phyloP scores from a whole-genome alignment of 37 sponge, comb jelly and placozoan genomes.

The Amphimedon queenslandica region DNA sequence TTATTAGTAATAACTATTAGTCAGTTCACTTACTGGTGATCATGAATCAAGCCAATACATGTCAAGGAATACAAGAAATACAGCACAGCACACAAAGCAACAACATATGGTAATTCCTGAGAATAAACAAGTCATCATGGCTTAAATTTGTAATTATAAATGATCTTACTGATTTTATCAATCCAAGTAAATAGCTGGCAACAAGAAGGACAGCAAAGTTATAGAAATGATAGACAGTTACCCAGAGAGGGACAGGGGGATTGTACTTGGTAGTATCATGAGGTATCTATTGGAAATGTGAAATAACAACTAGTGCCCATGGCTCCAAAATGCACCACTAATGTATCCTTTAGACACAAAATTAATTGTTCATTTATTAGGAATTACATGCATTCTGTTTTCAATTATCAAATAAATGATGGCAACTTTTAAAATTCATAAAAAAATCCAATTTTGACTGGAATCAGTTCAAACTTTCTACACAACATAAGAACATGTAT shows the following conservation, averaged over 20 bases:
- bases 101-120: constrained; percentile 27
- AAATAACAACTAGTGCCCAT: too few relatives aligned
- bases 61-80: constrained; percentile 57
- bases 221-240: background rate
- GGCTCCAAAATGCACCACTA: too few relatives aligned
- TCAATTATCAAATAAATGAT: too few relatives aligned
- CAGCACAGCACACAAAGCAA: constrained; percentile 1
- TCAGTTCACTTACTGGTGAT: background rate
- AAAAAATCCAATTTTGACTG: too few relatives aligned
- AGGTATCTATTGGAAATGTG: too few relatives aligned
- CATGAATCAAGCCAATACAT: constrained; percentile 49
- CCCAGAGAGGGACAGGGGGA: background rate
- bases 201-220: background rate
- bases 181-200: constrained; percentile 19
- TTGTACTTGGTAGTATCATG: too few relatives aligned
- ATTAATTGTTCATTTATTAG: too few relatives aligned
- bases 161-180: constrained; percentile 45
- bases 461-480: too few relatives aligned
- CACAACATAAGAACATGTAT: too few relatives aligned
- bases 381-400: too few relatives aligned
- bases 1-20: background rate
- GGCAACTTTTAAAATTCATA: too few relatives aligned
- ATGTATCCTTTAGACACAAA: too few relatives aligned
- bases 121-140: constrained; percentile 51
- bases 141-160: constrained; percentile 61